phyloP scores from a whole-genome alignment of 1,140 invertebrate genomes.

The Grapholita molesta region DNA sequence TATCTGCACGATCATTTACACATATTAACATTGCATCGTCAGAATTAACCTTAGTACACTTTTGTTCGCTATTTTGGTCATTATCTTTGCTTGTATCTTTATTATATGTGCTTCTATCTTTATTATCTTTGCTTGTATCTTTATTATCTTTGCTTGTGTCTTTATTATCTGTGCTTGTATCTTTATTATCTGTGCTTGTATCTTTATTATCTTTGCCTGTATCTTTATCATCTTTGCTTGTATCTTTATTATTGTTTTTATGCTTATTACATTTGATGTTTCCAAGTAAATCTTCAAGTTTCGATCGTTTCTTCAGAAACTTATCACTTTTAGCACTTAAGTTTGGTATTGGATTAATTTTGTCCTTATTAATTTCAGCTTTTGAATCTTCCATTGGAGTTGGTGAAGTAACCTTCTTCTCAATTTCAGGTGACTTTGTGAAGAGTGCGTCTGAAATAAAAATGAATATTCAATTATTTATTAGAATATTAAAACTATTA shows the following conservation, averaged over 20 bases:
- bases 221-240: not conserved
- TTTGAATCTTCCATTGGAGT: not conserved
- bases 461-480: not conserved
- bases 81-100: no score
- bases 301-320: slow-evolving; percentile 42
- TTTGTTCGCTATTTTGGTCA: no score
- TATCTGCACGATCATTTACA: no score
- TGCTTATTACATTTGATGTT: slow-evolving; percentile 49
- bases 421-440: not conserved
- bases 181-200: no score
- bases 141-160: no score
- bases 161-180: no score
- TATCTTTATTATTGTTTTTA: slow-evolving; percentile 23
- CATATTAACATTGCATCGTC: no score
- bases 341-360: slow-evolving; percentile 20
- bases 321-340: slow-evolving; percentile 29
- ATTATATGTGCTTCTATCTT: no score
- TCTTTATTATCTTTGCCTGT: no score
- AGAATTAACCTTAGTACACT: no score
- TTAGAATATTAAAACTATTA: not conserved
- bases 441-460: slow-evolving; percentile 19
- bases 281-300: slow-evolving; percentile 47
- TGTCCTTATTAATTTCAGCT: not conserved
- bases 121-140: no score
- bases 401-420: not conserved